Evolutionary conservation across 2,888 invertebrate genomes (phyloP).

Genomic region (Eupithecia vulgata): DNA sequence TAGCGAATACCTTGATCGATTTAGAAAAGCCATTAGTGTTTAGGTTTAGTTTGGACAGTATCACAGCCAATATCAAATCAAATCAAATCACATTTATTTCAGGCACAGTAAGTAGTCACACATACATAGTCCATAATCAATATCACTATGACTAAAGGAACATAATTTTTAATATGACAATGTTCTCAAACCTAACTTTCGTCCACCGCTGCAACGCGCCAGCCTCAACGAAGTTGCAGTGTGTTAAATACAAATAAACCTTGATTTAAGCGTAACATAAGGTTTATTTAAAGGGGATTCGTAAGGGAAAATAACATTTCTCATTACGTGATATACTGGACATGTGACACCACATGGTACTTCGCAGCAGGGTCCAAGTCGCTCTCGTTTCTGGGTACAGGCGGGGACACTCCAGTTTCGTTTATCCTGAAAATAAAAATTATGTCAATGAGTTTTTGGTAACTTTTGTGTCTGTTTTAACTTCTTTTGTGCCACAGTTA

Average conservation of each 20-base stretch:
- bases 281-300: too few species aligned
- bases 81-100: too few species aligned
- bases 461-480: background rate
- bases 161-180: too few species aligned
- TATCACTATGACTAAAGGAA: too few species aligned
- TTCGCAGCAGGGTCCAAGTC: constrained; percentile 91
- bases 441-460: background rate
- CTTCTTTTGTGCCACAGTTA: background rate
- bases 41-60: background rate
- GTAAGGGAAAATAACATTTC: background rate
- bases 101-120: too few species aligned
- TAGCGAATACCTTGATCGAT: background rate
- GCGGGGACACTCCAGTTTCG: constrained; percentile 87
- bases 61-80: too few species aligned
- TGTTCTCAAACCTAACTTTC: too few species aligned
- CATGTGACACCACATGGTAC: constrained; percentile 89
- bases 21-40: background rate
- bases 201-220: too few species aligned
- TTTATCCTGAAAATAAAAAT: constrained; percentile 65
- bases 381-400: constrained; percentile 84
- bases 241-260: too few species aligned
- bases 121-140: too few species aligned
- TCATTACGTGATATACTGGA: constrained; percentile 87
- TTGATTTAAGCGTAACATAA: too few species aligned
- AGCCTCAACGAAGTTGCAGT: too few species aligned